Evolutionary conservation across 1,140 invertebrate genomes (phyloP), one percentile per base, ranked within the genome.

Genomic region (Cyclargus thomasi): DNA sequence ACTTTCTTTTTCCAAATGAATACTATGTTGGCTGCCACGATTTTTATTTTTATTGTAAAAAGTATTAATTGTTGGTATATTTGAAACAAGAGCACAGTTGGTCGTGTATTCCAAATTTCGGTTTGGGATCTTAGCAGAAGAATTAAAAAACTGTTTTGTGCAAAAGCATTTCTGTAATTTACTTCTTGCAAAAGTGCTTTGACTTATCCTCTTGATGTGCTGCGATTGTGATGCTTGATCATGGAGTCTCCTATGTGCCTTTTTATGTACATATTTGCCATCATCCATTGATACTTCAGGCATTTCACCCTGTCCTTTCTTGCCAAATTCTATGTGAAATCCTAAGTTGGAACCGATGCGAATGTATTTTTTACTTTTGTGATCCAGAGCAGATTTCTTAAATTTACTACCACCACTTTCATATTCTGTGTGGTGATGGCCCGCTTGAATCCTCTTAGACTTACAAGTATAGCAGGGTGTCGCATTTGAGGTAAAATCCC

Each of bases 291-390:
- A 2, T 11, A 47, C 39, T 47, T 47, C 39, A 8, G 0, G 39
- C 39, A 47, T 14, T 16, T 8, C 39, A 47, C 14, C 39, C 14
- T 2, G 2, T 47, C 8, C 10, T 20, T 70, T 67, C 73, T 81
- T 77, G 70, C 65, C 73, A 71, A 81, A 79, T 53, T 78, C 72
- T 36, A 79, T 63, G 66, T 76, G 64, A 62, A 79, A 81, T 69
- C 70, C 77, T 29, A 79, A 77, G 53, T 17, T 76, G 53, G 79
- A 81, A 39, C 77, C 74, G 53, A 76, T 29, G 22, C 67, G 65
- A 35, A 75, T 53, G 23, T 14, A 20, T 10, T 70, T 66, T 55
- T 63, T 66, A 14, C 18, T 59, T 21, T 59, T 59, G 14, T 55
- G 53, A 6, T 11, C 53, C 10, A 57, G 14, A 47, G 14, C 39